These are phyloP conservation scores for Monomorium pharaonis DNA, from an alignment of 1,140 invertebrate genomes.

Conservation along the genomic window DNA sequence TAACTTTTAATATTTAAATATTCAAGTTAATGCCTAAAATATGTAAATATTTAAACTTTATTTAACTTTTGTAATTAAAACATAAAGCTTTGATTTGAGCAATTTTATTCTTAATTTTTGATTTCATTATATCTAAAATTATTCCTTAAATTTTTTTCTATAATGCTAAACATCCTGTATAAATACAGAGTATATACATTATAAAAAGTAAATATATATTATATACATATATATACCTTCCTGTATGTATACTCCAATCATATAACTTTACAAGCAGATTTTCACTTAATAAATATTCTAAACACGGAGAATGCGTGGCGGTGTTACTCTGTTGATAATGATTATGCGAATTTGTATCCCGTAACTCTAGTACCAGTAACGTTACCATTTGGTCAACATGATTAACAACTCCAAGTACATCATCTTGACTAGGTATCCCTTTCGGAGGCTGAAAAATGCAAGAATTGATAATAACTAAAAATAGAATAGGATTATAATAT, in stretches of 20 bases:
- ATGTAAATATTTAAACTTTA: no score
- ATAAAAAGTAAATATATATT: not conserved
- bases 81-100: no score
- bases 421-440: conserved; percentile 89
- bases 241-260: conserved; percentile 91
- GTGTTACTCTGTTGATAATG: conserved; percentile 82
- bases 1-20: no score
- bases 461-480: conserved; percentile 10
- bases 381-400: conserved; percentile 97
- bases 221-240: conserved; percentile 84
- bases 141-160: no score
- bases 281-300: conserved; percentile 91
- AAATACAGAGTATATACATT: not conserved
- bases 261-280: conserved; percentile 92
- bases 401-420: conserved; percentile 95
- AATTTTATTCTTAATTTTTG: no score
- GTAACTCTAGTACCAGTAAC: conserved; percentile 93
- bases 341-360: conserved; percentile 80
- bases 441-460: conserved; percentile 80
- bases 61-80: no score
- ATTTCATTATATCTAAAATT: no score
- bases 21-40: no score
- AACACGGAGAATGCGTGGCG: conserved; percentile 88
- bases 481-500: not conserved
- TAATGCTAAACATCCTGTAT: no score